Conservation (phyloP, 2,113 vertebrate species). For the Glaucidium brasilianum region DNA sequence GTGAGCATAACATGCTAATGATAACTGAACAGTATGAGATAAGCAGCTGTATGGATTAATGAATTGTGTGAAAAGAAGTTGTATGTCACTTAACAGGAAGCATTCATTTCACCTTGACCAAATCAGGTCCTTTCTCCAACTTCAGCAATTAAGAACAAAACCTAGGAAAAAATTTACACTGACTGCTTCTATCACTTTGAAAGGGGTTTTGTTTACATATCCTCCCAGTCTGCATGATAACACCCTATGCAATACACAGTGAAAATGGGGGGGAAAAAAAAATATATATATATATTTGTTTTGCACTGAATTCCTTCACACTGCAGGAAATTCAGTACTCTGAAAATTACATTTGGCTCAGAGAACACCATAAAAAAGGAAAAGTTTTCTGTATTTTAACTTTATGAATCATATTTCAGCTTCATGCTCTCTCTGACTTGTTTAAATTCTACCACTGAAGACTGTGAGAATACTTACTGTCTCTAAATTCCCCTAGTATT, state of each 20-base stretch:
- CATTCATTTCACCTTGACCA: background rate
- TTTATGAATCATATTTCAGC: constrained; percentile 18
- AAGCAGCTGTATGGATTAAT: background rate
- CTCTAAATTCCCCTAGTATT: constrained; percentile 37
- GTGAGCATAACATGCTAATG: background rate
- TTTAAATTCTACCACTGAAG: constrained; percentile 8
- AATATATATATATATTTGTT: background rate
- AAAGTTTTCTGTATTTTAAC: background rate
- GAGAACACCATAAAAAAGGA: background rate
- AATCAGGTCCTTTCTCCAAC: background rate
- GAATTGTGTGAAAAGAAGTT: background rate
- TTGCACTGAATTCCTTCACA: background rate
- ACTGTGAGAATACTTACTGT: constrained; percentile 5
- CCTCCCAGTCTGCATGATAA: background rate
- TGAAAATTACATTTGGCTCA: constrained; percentile 8
- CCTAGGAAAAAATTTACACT: background rate
- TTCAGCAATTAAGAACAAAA: background rate
- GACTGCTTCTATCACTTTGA: background rate
- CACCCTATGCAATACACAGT: background rate
- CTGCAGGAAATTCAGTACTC: background rate
- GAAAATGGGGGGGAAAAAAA: too few relatives aligned
- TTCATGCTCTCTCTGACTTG: background rate
- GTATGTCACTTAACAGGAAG: background rate
- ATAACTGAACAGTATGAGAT: background rate
- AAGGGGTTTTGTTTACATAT: background rate